Base-by-base conservation (phyloP, 2,888 invertebrate species). In the Perizoma flavofasciatum region DNA sequence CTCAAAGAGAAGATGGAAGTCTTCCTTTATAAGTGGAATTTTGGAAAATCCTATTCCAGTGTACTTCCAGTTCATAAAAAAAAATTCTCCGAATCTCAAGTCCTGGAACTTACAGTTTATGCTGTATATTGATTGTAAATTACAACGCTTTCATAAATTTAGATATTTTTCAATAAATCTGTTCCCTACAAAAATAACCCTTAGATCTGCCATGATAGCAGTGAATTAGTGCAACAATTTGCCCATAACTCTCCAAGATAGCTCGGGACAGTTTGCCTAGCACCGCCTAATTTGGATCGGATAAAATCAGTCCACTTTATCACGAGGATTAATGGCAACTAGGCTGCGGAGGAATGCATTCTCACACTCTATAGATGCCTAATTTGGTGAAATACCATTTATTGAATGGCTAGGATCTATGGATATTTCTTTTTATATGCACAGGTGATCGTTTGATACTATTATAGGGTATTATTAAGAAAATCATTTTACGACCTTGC, bases 301-400 rank as follows among this genome's bases (percentile, higher is more conserved):
- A 62, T 62, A 58, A 40, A 9, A 62, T 62, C 64, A 57, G 55
- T 52, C 56, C 59, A 58, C 41, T 63, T 63, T 66, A 68, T 68
- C 68, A 62, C 52, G 8, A 61, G 52, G 64, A 68, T 68, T 59
- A 61, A 68, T 61, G 64, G 55, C 45, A 44, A 11, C 52, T 51
- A 22, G 41, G 37, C 32, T 33, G 47, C 33, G 4, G 10, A 52
- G 54, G 61, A 39, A 60, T 53, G n/a, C 41, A 48, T 63, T 66
- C 61, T 61, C 63, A 68, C 64, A 65, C 59, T 53, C 44, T 49
- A 49, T 34, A 46, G 9, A 55, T 55, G 55, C 59, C 61, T 63
- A 48, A 63, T 63, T 55, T 59, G 57, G 63, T 45, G 45, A 11
- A 44, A 51, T 49, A 55, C 41, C 4, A 51, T 61, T 55, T 48